Base-by-base conservation (phyloP, 2,888 invertebrate species). In the Trichopoda pennipes region DNA sequence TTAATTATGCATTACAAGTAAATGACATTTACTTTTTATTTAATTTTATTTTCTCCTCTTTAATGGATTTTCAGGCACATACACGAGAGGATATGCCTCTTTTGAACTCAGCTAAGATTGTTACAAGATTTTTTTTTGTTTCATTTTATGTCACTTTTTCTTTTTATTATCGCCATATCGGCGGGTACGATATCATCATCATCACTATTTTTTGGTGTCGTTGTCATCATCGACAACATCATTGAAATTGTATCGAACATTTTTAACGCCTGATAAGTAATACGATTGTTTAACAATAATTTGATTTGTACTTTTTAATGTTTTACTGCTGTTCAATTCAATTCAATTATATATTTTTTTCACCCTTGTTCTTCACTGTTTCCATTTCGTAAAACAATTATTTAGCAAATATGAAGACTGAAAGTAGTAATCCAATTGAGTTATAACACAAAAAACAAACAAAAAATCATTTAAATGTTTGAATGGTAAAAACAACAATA, bases 271-370 rank as follows among this genome's bases (percentile, higher is more conserved):
- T 79, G 82, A 82, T 82, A 82, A 75, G 64, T 75, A 70, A 55
- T 75, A 58, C 70, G 79, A 82, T 61, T 82, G 82, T 82, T 82
- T 82, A 56, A 82, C 82, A 82, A 82, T 79, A 79, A 82, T 82
- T 82, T 61, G 70, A 82, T 82, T 82, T 82, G 82, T 82, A 70
- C 44, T 60, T 61, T 66, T 49, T 17, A 17, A 49, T 68, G 47
- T 76, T 72, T 64, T 66, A 56, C 49, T 64, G 53, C 44, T 38
- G 28, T 74, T 64, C 64, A 28, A 68, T 35, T 60, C 35, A 8
- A 35, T 35, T 60, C 21, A 3, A 35, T 69, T 76, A 19, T 68
- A 38, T 49, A n/a, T n/a, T n/a, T n/a, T n/a, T n/a, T n/a, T n/a
- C n/a, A n/a, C n/a, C n/a, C 23, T 53, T 76, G 60, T 51, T 53